phyloP scores from a whole-genome alignment of 2,888 invertebrate species.

The Hololepta plana region DNA sequence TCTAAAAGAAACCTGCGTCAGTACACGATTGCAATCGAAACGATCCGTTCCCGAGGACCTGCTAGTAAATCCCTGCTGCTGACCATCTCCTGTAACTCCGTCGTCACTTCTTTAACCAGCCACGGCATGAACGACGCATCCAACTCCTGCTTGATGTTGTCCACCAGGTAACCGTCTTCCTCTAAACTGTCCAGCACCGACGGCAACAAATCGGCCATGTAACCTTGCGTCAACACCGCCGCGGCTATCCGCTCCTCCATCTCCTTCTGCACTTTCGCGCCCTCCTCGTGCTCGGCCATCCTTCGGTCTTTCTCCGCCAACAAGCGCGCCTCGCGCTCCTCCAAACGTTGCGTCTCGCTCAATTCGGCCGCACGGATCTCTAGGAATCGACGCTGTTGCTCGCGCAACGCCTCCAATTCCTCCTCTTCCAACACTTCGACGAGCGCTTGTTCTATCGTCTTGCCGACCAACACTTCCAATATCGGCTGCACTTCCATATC shows the following conservation, averaged over 20 bases:
- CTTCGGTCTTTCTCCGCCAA: slow-evolving; percentile 55
- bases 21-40: background rate
- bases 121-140: slow-evolving; percentile 75
- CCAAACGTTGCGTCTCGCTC: slow-evolving; percentile 63
- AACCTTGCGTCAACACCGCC: slow-evolving; percentile 66
- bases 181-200: slow-evolving; percentile 65
- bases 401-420: slow-evolving; percentile 63
- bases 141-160: slow-evolving; percentile 44
- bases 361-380: slow-evolving; percentile 64
- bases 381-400: slow-evolving; percentile 56
- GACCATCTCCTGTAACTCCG: slow-evolving; percentile 63
- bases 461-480: slow-evolving; percentile 74
- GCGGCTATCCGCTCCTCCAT: slow-evolving; percentile 64
- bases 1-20: too few relatives aligned
- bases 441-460: slow-evolving; percentile 76
- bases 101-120: slow-evolving; percentile 65
- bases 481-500: slow-evolving; percentile 82
- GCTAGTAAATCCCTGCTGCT: slow-evolving; percentile 66
- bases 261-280: slow-evolving; percentile 43
- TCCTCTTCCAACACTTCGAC: slow-evolving; percentile 87
- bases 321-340: slow-evolving; percentile 56
- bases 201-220: slow-evolving; percentile 73
- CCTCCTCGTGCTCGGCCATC: slow-evolving; percentile 48
- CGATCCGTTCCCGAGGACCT: slow-evolving; percentile 33
- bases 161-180: slow-evolving; percentile 50